These are phyloP conservation scores for Phylloscopus trochiloides DNA, from an alignment of 2,113 vertebrate genomes.

Conservation along the genomic window DNA sequence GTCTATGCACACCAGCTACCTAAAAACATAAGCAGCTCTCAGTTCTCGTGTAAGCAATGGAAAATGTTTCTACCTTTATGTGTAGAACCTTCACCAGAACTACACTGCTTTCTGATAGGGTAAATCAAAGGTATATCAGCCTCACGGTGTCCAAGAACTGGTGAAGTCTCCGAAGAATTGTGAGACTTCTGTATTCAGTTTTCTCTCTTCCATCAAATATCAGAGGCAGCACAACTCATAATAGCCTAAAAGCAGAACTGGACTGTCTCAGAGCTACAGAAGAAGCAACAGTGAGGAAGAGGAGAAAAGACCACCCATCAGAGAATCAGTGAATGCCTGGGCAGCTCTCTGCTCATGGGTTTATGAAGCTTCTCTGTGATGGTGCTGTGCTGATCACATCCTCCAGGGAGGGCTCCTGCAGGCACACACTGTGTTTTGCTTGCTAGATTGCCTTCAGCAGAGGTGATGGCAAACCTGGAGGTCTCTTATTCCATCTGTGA, in stretches of 20 bases:
- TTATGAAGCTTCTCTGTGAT: not conserved
- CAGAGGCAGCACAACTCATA: not conserved
- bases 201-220: not conserved
- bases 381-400: not conserved
- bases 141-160: not conserved
- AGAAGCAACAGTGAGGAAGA: not conserved
- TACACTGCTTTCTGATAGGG: not conserved
- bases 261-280: not conserved
- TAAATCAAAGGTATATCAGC: not conserved
- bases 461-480: not conserved
- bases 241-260: not conserved
- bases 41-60: fast-evolving
- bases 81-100: not conserved
- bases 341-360: not conserved
- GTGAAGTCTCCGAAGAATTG: not conserved
- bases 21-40: not conserved
- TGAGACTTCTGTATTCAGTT: not conserved
- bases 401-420: not conserved
- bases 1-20: not conserved
- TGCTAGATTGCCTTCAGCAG: not conserved
- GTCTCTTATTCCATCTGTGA: not conserved
- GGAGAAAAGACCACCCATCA: not conserved
- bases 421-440: fast-evolving
- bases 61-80: not conserved
- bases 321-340: not conserved